These are phyloP conservation scores for Chrysotoxum bicinctum DNA, from an alignment of 2,888 invertebrate genomes.

Conservation along the genomic window DNA sequence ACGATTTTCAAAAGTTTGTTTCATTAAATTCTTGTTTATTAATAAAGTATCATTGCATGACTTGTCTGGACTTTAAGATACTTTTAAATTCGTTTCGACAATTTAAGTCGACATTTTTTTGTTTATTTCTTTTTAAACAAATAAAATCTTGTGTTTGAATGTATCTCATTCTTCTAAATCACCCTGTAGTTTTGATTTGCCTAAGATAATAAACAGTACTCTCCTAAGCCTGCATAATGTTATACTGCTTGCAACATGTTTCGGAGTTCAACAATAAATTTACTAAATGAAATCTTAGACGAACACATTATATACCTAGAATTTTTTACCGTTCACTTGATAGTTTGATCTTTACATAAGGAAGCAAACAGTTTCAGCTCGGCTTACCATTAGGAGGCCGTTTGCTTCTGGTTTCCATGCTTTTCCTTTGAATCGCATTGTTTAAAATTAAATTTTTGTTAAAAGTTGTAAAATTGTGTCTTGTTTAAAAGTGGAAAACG, in stretches of 20 bases:
- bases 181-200: no score
- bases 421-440: slow-evolving; percentile 4
- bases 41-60: no score
- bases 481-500: no score
- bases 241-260: not conserved
- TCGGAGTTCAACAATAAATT: not conserved
- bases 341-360: slow-evolving; percentile 8
- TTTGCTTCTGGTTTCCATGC: slow-evolving; percentile 27
- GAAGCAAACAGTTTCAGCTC: slow-evolving; percentile 58
- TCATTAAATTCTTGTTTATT: no score
- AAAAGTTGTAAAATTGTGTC: no score
- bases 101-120: no score
- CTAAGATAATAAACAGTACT: not conserved
- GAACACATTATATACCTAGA: not conserved
- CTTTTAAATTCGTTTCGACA: no score
- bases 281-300: not conserved
- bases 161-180: no score
- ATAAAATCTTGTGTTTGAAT: no score
- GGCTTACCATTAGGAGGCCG: slow-evolving; percentile 45
- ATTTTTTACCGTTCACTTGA: slow-evolving; percentile 20
- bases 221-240: not conserved
- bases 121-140: no score
- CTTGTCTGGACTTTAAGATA: no score
- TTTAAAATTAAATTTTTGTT: slow-evolving; percentile 9
- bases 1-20: no score